These are phyloP conservation scores for Grammomys surdaster DNA, from an alignment of 2,113 vertebrate species.

Conservation along the genomic window DNA sequence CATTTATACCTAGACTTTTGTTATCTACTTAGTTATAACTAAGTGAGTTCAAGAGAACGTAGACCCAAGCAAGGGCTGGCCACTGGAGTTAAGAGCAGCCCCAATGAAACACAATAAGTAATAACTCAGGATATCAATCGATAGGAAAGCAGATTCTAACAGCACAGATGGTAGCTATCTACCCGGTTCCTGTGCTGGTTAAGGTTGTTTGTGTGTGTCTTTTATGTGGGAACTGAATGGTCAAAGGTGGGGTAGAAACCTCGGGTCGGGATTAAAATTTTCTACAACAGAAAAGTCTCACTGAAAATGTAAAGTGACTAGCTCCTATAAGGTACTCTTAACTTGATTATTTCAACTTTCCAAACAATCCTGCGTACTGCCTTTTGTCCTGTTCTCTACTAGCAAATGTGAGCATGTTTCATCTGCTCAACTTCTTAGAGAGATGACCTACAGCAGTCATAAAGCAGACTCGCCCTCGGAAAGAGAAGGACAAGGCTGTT, in stretches of 20 bases:
- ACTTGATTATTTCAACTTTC: constrained; percentile 48
- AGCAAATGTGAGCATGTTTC: not conserved
- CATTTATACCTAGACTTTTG: not conserved
- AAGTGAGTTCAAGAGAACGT: not conserved
- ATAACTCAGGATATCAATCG: too few species aligned
- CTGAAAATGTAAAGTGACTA: constrained; percentile 17
- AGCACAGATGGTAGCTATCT: too few species aligned
- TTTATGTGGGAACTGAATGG: too few species aligned
- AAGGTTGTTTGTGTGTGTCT: too few species aligned
- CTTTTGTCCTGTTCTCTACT: not conserved
- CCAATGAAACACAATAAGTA: too few species aligned
- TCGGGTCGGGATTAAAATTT: too few species aligned
- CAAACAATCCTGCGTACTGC: not conserved
- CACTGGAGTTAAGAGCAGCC: too few species aligned
- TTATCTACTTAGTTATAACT: constrained; percentile 39
- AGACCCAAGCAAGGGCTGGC: too few species aligned
- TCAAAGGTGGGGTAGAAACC: too few species aligned
- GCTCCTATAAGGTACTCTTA: constrained; percentile 2
- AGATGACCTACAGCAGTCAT: not conserved
- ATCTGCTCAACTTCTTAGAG: not conserved
- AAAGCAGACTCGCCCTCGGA: not conserved
- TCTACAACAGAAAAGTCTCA: constrained; percentile 2
- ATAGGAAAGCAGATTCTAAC: too few species aligned
- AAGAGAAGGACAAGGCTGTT: constrained; percentile 21
- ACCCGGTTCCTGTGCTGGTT: too few species aligned